Conservation (phyloP, 2,888 invertebrate species). For the Ophion obscuratus region DNA sequence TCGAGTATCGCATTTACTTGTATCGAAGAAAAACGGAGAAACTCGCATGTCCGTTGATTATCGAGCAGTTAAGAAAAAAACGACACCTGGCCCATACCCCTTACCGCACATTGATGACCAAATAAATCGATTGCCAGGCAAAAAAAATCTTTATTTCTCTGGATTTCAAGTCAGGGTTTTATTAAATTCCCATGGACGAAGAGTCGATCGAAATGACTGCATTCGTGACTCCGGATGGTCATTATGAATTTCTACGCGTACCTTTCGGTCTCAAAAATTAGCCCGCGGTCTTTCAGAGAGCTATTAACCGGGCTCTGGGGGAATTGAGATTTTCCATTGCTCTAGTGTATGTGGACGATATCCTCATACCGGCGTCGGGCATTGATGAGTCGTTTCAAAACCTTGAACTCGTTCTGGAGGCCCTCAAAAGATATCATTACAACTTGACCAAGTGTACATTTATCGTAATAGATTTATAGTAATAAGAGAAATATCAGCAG, state of each 20-base stretch:
- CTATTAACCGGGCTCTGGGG: slow-evolving; percentile 74
- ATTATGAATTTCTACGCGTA: slow-evolving; percentile 47
- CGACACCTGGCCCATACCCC: slow-evolving; percentile 76
- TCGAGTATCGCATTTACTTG: slow-evolving; percentile 62
- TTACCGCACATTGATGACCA: slow-evolving; percentile 81
- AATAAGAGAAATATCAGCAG: slow-evolving; percentile 65
- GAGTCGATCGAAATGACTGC: slow-evolving; percentile 47
- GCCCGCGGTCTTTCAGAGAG: slow-evolving; percentile 68
- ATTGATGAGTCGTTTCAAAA: slow-evolving; percentile 67
- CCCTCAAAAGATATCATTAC: slow-evolving; percentile 60
- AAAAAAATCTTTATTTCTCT: slow-evolving; percentile 74
- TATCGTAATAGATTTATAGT: no score
- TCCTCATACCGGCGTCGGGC: slow-evolving; percentile 68
- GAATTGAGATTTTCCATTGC: not conserved
- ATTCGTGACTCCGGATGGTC: slow-evolving; percentile 58
- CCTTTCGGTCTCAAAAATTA: slow-evolving; percentile 69
- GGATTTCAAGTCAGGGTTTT: slow-evolving; percentile 72
- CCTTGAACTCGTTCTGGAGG: slow-evolving; percentile 66
- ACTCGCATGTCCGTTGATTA: slow-evolving; percentile 73
- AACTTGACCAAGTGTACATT: slow-evolving; percentile 70
- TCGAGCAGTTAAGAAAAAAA: slow-evolving; percentile 75
- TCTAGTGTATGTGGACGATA: slow-evolving; percentile 71
- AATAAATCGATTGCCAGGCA: slow-evolving; percentile 74
- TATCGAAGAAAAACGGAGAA: no score
- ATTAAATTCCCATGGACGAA: slow-evolving; percentile 62